phyloP scores from a whole-genome alignment of 2,888 invertebrate genomes.

The Andrena hattorfiana region DNA sequence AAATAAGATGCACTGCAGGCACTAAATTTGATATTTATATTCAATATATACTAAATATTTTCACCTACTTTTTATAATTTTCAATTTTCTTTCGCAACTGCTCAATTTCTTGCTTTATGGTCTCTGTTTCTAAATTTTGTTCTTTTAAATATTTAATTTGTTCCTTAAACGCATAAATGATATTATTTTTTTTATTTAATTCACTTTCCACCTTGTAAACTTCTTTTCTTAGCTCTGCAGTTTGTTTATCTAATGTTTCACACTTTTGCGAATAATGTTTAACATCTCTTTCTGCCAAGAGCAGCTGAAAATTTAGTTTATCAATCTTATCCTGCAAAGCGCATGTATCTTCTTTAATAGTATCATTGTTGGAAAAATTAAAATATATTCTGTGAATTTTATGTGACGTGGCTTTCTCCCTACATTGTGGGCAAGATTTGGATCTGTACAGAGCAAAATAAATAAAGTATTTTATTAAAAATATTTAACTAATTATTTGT shows the following conservation, averaged over 20 bases:
- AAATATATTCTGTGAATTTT: constrained; percentile 89
- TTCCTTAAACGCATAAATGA: constrained; percentile 86
- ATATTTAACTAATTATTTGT: neutral
- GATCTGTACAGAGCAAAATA: constrained; percentile 86
- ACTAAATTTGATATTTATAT: neutral
- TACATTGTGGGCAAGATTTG: constrained; percentile 92
- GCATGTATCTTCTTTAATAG: constrained; percentile 29
- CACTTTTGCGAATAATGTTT: constrained; percentile 68
- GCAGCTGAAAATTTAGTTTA: constrained; percentile 51
- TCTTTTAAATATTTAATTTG: constrained; percentile 86
- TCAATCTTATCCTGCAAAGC: constrained; percentile 55
- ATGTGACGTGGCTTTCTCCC: constrained; percentile 87
- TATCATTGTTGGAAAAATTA: constrained; percentile 86
- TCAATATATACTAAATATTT: constrained; percentile 60
- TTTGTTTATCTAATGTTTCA: constrained; percentile 70
- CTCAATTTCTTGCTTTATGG: constrained; percentile 86
- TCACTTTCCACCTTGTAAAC: constrained; percentile 75
- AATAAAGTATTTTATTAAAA: neutral
- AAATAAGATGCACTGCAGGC: neutral
- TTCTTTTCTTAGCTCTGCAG: constrained; percentile 74
- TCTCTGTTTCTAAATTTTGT: constrained; percentile 82
- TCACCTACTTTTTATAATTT: constrained; percentile 70
- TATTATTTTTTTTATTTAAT: constrained; percentile 83
- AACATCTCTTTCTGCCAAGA: constrained; percentile 85
- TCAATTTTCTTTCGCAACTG: constrained; percentile 86